A percentile compares a stretch with the other conserved stretches of the same genome.
phyloP scores from a whole-genome alignment of 2,888 invertebrate genomes.

The Tribolium freemani region DNA sequence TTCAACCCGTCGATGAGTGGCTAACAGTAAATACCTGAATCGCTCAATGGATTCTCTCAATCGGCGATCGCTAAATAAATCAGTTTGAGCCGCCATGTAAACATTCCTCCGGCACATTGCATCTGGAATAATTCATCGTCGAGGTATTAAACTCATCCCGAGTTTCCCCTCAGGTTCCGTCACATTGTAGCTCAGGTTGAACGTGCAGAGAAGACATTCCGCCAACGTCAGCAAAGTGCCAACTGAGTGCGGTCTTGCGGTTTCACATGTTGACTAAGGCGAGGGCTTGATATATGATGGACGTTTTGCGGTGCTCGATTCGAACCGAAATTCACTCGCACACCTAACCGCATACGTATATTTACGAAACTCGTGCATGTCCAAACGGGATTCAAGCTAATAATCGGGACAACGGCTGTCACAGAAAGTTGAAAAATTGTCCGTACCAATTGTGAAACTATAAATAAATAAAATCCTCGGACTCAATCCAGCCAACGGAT shows the following conservation, averaged over 20 bases:
- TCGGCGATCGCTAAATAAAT: conserved; percentile 17
- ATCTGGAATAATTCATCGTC: conserved; percentile 30
- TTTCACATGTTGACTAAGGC: conserved; percentile 39
- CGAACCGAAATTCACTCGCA: conserved; percentile 22
- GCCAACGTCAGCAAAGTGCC: conserved; percentile 38
- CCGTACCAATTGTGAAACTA: not conserved
- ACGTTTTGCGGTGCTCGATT: conserved; percentile 35
- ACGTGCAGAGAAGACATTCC: conserved; percentile 34
- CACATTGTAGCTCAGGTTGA: not conserved
- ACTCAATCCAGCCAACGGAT: not conserved
- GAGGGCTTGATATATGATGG: conserved; percentile 38
- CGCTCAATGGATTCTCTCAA: not conserved
- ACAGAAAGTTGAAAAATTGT: not conserved
- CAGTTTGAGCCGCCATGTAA: conserved; percentile 17
- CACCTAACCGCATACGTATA: conserved; percentile 23
- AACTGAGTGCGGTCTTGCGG: conserved; percentile 40
- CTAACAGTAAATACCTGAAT: not conserved
- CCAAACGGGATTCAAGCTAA: not conserved
- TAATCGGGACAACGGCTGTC: not conserved
- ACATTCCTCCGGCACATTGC: conserved; percentile 16
- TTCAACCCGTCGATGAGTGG: not conserved
- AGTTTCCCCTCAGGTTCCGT: conserved; percentile 9
- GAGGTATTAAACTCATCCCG: conserved; percentile 10
- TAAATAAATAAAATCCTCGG: no score
- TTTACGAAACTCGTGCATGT: conserved; percentile 10